These are phyloP conservation scores for Andrena praecox DNA, from an alignment of 2,888 invertebrate genomes.

Conservation along the genomic window DNA sequence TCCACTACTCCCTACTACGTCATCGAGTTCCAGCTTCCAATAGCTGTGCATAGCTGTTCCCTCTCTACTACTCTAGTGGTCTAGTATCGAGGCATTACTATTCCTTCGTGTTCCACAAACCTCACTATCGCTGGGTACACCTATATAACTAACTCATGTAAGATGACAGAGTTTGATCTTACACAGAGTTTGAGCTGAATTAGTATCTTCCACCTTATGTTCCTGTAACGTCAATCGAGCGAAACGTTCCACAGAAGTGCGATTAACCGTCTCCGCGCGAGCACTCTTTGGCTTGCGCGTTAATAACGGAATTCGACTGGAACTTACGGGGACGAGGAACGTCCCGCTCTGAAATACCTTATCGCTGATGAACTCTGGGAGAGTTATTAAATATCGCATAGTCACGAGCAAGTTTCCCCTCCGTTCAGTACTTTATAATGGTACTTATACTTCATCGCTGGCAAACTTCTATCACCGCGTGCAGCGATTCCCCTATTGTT, in stretches of 20 bases:
- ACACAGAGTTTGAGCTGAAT: too few species aligned
- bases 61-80: too few species aligned
- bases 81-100: too few species aligned
- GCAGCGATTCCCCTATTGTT: slow-evolving; percentile 1
- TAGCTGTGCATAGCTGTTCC: too few species aligned
- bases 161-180: too few species aligned
- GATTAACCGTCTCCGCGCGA: slow-evolving; percentile 8
- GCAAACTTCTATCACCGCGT: slow-evolving; percentile 22
- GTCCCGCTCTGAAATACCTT: not conserved
- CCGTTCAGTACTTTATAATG: slow-evolving; percentile 14
- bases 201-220: not conserved
- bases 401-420: slow-evolving; percentile 18
- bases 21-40: too few species aligned
- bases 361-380: slow-evolving; percentile 22
- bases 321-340: slow-evolving; percentile 18
- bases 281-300: slow-evolving; percentile 6
- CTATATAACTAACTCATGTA: too few species aligned
- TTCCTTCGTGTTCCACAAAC: too few species aligned
- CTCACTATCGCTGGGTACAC: too few species aligned
- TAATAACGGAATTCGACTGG: slow-evolving; percentile 10
- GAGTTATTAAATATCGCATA: slow-evolving; percentile 34
- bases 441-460: slow-evolving; percentile 24
- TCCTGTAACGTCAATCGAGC: too few species aligned
- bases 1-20: too few species aligned
- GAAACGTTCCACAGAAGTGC: not conserved